Evolutionary conservation across 2,113 vertebrate species (phyloP).

Genomic region (Lates calcarifer): DNA sequence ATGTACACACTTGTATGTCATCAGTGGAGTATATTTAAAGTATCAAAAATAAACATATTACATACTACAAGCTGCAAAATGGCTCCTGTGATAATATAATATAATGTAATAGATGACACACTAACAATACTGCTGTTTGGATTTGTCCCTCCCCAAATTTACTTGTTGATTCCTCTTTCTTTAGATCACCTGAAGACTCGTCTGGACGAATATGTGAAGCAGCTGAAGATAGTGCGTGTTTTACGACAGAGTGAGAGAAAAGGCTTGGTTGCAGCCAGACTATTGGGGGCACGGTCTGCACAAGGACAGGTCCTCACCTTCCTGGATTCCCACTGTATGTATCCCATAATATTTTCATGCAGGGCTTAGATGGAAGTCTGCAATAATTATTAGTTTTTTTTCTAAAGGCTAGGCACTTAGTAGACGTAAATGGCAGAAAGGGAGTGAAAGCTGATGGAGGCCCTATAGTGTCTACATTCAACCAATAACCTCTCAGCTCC

Average conservation of each 20-base stretch:
- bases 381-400: neutral
- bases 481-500: neutral
- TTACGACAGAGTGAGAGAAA: constrained; percentile 87
- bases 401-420: too few relatives aligned
- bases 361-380: neutral
- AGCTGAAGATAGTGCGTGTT: constrained; percentile 86
- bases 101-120: too few relatives aligned
- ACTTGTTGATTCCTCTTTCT: neutral
- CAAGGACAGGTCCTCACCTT: constrained; percentile 89
- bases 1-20: too few relatives aligned
- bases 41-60: too few relatives aligned
- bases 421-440: neutral
- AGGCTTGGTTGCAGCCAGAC: constrained; percentile 86
- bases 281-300: constrained; percentile 87
- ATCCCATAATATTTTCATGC: neutral
- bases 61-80: too few relatives aligned
- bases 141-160: neutral
- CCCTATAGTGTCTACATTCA: neutral
- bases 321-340: constrained; percentile 89
- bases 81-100: too few relatives aligned
- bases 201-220: constrained; percentile 85
- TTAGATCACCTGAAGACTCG: constrained; percentile 86
- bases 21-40: too few relatives aligned
- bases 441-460: neutral
- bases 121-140: neutral